phyloP scores from a whole-genome alignment of 2,888 invertebrate genomes.

The Cryptocephalus primarius region DNA sequence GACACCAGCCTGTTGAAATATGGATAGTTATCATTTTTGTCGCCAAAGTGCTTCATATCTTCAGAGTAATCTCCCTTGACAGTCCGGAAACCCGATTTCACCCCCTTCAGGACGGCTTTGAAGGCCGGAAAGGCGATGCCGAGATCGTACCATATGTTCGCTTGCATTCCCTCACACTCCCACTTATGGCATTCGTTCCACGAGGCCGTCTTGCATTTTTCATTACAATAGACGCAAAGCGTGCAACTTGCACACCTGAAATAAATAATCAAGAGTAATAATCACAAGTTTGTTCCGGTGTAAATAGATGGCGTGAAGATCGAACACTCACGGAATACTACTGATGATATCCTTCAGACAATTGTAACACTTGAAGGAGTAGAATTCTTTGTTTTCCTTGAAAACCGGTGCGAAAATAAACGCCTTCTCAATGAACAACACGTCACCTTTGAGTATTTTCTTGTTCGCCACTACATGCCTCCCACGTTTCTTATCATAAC shows the following conservation, averaged over 20 bases:
- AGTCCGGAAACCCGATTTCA: constrained; percentile 28
- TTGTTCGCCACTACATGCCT: constrained; percentile 53
- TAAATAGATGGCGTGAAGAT: too few species aligned
- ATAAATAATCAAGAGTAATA: constrained; percentile 5
- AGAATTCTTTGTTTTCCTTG: constrained; percentile 39
- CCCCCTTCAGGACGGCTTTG: constrained; percentile 49
- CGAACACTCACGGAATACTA: constrained; percentile 52
- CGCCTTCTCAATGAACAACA: constrained; percentile 71
- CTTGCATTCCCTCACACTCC: constrained; percentile 59
- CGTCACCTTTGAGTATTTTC: constrained; percentile 52
- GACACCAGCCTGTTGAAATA: constrained; percentile 61
- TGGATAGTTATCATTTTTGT: constrained; percentile 42
- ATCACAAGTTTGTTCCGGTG: too few species aligned
- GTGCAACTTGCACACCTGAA: constrained; percentile 56
- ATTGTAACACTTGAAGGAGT: constrained; percentile 53
- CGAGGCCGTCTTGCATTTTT: constrained; percentile 48
- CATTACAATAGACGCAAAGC: constrained; percentile 56
- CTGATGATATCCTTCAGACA: constrained; percentile 53
- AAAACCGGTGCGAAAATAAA: constrained; percentile 64
- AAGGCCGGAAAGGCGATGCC: constrained; percentile 74
- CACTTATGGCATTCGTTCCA: constrained; percentile 51
- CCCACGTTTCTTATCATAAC: constrained; percentile 47
- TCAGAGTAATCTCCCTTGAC: constrained; percentile 34
- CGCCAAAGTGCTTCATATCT: constrained; percentile 35
- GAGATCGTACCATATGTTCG: constrained; percentile 53